Evolutionary conservation across 2,888 invertebrate species (phyloP).

Genomic region (Emmelina monodactyla): DNA sequence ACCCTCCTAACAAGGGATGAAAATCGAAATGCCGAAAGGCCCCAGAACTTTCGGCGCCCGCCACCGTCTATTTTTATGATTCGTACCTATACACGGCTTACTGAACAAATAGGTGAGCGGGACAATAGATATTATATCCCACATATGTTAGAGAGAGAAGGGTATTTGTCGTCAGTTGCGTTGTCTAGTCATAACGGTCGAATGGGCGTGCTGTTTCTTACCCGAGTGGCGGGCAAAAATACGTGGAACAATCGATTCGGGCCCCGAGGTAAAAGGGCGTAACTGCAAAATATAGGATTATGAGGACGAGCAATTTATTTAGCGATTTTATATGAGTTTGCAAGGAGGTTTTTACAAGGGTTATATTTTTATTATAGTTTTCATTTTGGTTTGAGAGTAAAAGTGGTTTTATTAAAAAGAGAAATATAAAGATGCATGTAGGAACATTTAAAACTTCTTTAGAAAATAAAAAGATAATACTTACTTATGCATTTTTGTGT

Average conservation of each 20-base stretch:
- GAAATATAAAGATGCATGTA: too few relatives aligned
- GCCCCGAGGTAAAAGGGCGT: constrained; percentile 34
- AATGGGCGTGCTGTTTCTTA: constrained; percentile 67
- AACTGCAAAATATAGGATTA: too few relatives aligned
- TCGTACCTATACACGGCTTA: constrained; percentile 58
- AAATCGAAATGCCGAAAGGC: constrained; percentile 55
- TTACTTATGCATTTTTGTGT: too few relatives aligned
- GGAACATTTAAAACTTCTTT: too few relatives aligned
- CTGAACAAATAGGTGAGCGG: constrained; percentile 58
- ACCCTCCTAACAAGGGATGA: constrained; percentile 50
- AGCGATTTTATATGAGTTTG: too few relatives aligned
- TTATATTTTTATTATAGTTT: too few relatives aligned
- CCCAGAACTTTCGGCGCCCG: constrained; percentile 62
- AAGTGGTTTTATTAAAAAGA: too few relatives aligned
- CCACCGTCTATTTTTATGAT: constrained; percentile 67
- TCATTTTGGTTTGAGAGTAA: too few relatives aligned
- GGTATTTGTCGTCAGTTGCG: constrained; percentile 53
- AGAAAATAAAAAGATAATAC: too few relatives aligned
- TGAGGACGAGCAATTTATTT: too few relatives aligned
- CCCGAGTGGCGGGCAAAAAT: constrained; percentile 64
- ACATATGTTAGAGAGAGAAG: constrained; percentile 54
- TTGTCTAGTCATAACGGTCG: constrained; percentile 64
- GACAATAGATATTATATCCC: constrained; percentile 37
- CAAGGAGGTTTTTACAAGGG: too few relatives aligned
- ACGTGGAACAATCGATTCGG: constrained; percentile 60